phyloP scores from a whole-genome alignment of 2,797 vertebrate species.

The Emys orbicularis region DNA sequence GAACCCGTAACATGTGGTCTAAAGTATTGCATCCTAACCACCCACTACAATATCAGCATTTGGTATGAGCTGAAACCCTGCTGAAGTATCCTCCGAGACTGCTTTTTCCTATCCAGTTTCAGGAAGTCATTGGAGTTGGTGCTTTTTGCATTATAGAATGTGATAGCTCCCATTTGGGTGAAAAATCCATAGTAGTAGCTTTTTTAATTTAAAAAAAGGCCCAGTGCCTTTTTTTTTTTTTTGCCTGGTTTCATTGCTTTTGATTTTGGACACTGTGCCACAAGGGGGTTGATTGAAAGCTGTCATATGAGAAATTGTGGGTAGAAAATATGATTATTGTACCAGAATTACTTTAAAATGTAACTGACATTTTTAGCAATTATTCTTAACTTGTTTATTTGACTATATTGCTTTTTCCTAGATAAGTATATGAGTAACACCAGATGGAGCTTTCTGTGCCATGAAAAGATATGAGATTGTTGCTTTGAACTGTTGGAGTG shows the following conservation, averaged over 20 bases:
- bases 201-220: not conserved
- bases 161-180: fast-evolving
- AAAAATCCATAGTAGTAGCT: not conserved
- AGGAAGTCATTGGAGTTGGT: not conserved
- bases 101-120: not conserved
- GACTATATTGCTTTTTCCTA: not conserved
- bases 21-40: fast-evolving
- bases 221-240: not conserved
- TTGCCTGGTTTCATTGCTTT: not conserved
- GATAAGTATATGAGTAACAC: not conserved
- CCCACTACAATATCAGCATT: fast-evolving
- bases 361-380: not conserved
- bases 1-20: fast-evolving
- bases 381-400: fast-evolving
- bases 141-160: fast-evolving
- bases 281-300: not conserved
- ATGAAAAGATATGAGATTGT: not conserved
- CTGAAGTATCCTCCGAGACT: not conserved
- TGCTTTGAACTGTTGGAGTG: fast-evolving
- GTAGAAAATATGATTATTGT: not conserved
- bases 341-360: not conserved
- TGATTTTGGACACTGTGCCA: not conserved
- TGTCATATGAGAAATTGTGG: not conserved
- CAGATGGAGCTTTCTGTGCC: slow-evolving; percentile 51
- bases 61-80: fast-evolving